phyloP scores from a whole-genome alignment of 2,113 vertebrate species.

The Gambusia holbrooki region DNA sequence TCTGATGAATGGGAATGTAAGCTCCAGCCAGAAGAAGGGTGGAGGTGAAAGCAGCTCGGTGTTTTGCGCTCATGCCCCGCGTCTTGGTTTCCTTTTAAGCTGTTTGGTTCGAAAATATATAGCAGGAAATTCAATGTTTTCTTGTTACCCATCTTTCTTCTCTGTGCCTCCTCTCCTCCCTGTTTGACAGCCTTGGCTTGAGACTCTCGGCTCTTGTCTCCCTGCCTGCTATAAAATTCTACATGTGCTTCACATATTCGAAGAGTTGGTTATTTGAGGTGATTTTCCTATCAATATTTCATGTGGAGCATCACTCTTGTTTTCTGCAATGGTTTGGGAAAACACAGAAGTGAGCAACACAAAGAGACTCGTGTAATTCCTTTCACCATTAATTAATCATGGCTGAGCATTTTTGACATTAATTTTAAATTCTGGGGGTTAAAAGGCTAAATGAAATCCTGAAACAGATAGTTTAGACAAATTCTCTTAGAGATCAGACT shows the following conservation, averaged over 20 bases:
- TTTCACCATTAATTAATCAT: slow-evolving; percentile 36
- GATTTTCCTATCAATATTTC: slow-evolving; percentile 55
- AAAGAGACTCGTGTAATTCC: slow-evolving; percentile 24
- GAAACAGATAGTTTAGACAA: slow-evolving; percentile 3
- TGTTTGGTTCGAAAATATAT: slow-evolving; percentile 45
- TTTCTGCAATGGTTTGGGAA: slow-evolving; percentile 32
- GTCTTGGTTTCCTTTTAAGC: slow-evolving; percentile 35
- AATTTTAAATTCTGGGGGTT: slow-evolving; percentile 25
- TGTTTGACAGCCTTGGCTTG: slow-evolving; percentile 64
- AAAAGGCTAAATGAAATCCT: slow-evolving; percentile 26
- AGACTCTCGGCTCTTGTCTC: slow-evolving; percentile 45
- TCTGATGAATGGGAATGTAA: no score
- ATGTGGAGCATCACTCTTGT: slow-evolving; percentile 23
- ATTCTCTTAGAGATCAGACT: background rate
- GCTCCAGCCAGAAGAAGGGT: slow-evolving; percentile 19
- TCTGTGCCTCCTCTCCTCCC: slow-evolving; percentile 40
- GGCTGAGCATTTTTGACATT: slow-evolving; percentile 20
- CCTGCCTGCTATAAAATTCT: slow-evolving; percentile 58
- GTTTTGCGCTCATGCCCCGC: slow-evolving; percentile 10
- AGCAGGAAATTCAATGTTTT: slow-evolving; percentile 47
- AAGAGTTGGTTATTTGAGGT: slow-evolving; percentile 55
- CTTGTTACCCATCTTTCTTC: slow-evolving; percentile 45
- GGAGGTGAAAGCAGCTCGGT: slow-evolving; percentile 37
- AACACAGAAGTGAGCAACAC: slow-evolving; percentile 14
- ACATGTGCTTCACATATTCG: slow-evolving; percentile 58